These are phyloP conservation scores for Trididemnum clinides DNA, from an alignment of 23 tunicate species.

Conservation along the genomic window DNA sequence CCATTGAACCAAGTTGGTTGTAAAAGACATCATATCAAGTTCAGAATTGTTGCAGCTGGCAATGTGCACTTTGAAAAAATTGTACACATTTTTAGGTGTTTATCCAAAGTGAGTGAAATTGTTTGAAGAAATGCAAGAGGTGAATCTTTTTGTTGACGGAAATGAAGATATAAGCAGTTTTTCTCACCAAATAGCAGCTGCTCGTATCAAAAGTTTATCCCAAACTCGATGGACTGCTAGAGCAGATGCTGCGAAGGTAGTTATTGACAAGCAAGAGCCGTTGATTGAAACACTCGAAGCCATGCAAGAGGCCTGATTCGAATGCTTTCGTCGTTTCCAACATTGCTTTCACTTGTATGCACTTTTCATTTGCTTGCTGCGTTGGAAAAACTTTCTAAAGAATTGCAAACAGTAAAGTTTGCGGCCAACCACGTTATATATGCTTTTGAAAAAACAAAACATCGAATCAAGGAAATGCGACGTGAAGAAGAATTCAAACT, in stretches of 20 bases:
- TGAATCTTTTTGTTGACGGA: slow-evolving; percentile 14
- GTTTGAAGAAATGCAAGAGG: slow-evolving; percentile 27
- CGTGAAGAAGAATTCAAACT: slow-evolving; percentile 21
- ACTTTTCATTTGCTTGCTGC: slow-evolving; percentile 23
- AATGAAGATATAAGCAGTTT: slow-evolving; percentile 12
- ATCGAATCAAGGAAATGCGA: slow-evolving; percentile 28
- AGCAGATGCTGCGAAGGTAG: slow-evolving; percentile 30
- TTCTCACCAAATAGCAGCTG: slow-evolving; percentile 17
- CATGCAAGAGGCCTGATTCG: slow-evolving; percentile 30
- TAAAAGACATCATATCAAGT: slow-evolving; percentile 17
- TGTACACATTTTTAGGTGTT: slow-evolving; percentile 29
- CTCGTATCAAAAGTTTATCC: slow-evolving; percentile 22
- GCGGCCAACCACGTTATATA: slow-evolving; percentile 24
- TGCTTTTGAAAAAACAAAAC: slow-evolving; percentile 29
- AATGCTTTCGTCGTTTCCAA: slow-evolving; percentile 35
- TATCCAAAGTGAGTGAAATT: slow-evolving; percentile 28
- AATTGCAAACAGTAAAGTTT: slow-evolving; percentile 35
- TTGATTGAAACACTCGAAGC: slow-evolving; percentile 31
- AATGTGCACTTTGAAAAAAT: slow-evolving; percentile 20
- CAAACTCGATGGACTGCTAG: slow-evolving; percentile 33
- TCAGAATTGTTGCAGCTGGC: slow-evolving; percentile 29
- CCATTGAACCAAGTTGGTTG: slow-evolving; percentile 22
- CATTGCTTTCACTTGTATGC: slow-evolving; percentile 26
- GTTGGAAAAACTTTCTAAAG: slow-evolving; percentile 31
- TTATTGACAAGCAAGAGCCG: slow-evolving; percentile 22